Conservation (phyloP, 2,797 vertebrate genomes). For the Siniperca undulata region DNA sequence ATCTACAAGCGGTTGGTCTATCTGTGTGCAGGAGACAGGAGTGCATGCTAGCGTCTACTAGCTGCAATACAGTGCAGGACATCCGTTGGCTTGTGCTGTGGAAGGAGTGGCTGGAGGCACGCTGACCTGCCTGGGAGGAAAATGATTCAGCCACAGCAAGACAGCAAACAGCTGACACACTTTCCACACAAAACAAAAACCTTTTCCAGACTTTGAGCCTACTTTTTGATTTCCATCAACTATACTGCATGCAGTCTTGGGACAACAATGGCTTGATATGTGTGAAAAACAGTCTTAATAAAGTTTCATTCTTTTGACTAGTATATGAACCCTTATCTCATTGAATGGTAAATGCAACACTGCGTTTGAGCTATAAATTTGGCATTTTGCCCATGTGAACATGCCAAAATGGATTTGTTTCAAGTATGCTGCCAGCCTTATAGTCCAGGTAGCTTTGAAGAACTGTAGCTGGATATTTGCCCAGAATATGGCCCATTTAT, state of each 20-base stretch:
- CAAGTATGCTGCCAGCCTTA: not conserved
- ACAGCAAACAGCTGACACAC: slow-evolving; percentile 29
- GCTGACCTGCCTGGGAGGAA: slow-evolving; percentile 33
- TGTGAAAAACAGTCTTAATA: slow-evolving; percentile 16
- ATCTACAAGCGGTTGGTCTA: not conserved
- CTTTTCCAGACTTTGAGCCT: slow-evolving; percentile 14
- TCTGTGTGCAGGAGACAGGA: slow-evolving; percentile 7
- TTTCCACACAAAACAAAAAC: slow-evolving; percentile 12
- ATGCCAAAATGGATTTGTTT: slow-evolving; percentile 46
- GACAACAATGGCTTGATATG: not conserved
- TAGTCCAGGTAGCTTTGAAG: slow-evolving; percentile 47
- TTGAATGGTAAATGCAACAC: not conserved
- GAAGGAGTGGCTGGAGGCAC: slow-evolving; percentile 32
- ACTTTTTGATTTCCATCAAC: not conserved
- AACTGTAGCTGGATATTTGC: slow-evolving; percentile 43
- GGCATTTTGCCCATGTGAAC: slow-evolving; percentile 13
- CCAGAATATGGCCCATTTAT: slow-evolving; percentile 32
- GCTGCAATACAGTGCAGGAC: slow-evolving; percentile 23
- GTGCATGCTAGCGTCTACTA: slow-evolving; percentile 1
- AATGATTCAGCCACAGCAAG: slow-evolving; percentile 29
- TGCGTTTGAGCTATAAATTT: slow-evolving; percentile 8
- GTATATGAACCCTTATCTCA: slow-evolving; percentile 2
- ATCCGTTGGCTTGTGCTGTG: slow-evolving; percentile 33
- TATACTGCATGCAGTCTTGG: not conserved
- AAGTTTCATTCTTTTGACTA: slow-evolving; percentile 4